Conservation (phyloP, 2,797 vertebrate species). For the Lepilemur ruficaudatus region DNA sequence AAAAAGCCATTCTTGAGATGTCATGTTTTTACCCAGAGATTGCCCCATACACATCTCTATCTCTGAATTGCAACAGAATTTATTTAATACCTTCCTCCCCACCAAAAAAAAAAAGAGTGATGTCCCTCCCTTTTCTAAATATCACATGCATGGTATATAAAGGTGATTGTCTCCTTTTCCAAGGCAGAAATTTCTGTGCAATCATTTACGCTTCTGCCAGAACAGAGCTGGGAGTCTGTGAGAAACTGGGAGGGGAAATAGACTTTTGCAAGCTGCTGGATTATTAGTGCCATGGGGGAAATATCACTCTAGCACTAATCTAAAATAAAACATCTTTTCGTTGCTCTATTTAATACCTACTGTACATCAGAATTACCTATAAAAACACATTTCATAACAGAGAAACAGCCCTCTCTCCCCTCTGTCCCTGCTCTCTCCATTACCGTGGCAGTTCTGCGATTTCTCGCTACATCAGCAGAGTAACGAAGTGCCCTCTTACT, state of each 20-base stretch:
- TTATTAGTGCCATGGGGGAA: constrained; percentile 64
- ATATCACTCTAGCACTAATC: constrained; percentile 45
- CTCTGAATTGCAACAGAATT: not conserved
- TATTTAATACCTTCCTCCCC: constrained; percentile 20
- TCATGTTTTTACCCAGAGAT: not conserved
- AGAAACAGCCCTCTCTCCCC: not conserved
- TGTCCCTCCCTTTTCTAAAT: not conserved
- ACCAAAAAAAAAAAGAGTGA: not conserved
- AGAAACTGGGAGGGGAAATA: not conserved
- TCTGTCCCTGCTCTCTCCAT: not conserved
- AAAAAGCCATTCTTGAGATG: constrained; percentile 27
- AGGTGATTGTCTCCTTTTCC: not conserved
- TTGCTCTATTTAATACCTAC: constrained; percentile 52
- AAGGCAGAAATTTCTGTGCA: not conserved
- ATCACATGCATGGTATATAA: not conserved
- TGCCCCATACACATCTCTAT: not conserved
- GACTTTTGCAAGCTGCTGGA: constrained; percentile 20
- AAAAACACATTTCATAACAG: constrained; percentile 56
- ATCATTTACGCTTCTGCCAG: not conserved
- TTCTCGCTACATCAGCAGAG: constrained; percentile 43
- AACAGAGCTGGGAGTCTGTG: not conserved
- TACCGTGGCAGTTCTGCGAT: not conserved
- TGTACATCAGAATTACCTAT: constrained; percentile 53
- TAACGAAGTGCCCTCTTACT: not conserved
- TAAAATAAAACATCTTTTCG: constrained; percentile 66